Conservation (phyloP, 2,888 invertebrate genomes). For the Acleris holmiana region DNA sequence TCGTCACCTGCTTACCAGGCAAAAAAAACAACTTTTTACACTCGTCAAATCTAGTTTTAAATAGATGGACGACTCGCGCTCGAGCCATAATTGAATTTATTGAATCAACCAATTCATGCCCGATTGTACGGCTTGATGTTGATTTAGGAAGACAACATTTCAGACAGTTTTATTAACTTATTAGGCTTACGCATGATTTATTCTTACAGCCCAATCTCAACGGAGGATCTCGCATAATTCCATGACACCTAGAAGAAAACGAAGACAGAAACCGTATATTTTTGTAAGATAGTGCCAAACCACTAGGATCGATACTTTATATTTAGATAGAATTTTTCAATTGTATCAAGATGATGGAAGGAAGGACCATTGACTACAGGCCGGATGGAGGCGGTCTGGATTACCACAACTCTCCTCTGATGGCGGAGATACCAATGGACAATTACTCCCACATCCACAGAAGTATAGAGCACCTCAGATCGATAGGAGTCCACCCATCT, state of each 20-base stretch:
- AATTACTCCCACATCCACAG: conserved; percentile 87
- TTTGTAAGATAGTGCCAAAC: conserved; percentile 81
- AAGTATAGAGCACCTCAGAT: conserved; percentile 86
- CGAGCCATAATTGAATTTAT: conserved; percentile 40
- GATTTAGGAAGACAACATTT: conserved; percentile 57
- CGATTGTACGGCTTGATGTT: conserved; percentile 41
- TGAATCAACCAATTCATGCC: conserved; percentile 41
- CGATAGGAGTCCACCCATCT: conserved; percentile 83
- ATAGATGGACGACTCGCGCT: conserved; percentile 50
- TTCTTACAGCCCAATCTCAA: conserved; percentile 71
- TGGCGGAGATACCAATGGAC: conserved; percentile 88
- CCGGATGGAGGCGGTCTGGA: conserved; percentile 86
- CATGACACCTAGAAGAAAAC: conserved; percentile 71
- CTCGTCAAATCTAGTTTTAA: conserved; percentile 70
- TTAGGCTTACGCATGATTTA: conserved; percentile 27
- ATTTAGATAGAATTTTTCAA: conserved; percentile 74
- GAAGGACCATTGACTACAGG: conserved; percentile 81
- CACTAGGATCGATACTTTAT: conserved; percentile 64
- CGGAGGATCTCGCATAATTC: conserved; percentile 80
- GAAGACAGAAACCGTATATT: conserved; percentile 68
- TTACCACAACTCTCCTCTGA: conserved; percentile 87
- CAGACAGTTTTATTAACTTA: conserved; percentile 43
- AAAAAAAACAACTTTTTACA: conserved; percentile 65
- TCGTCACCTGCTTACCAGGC: conserved; percentile 76
- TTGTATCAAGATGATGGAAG: conserved; percentile 80